These are phyloP conservation scores for Amblyornis subalaris DNA, from an alignment of 2,113 vertebrate species.

Conservation along the genomic window DNA sequence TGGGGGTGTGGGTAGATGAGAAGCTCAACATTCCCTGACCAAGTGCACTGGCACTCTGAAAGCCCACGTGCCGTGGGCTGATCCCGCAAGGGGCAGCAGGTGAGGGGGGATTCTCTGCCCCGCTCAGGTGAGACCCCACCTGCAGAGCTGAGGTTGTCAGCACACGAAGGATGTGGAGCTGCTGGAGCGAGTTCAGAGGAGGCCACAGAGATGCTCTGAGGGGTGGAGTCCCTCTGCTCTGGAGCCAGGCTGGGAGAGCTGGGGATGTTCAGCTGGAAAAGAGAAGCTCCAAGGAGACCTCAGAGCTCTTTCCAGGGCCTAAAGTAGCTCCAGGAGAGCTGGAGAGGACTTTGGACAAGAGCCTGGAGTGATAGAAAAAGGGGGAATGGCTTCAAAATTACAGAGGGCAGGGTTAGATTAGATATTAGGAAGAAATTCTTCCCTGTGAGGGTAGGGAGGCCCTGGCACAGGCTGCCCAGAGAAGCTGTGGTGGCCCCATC, in stretches of 20 bases:
- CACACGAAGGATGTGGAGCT: not conserved
- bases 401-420: not conserved
- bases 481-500: not conserved
- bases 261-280: not conserved
- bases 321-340: not conserved
- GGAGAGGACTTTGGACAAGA: not conserved
- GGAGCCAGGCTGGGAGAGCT: not conserved
- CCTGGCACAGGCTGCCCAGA: not conserved
- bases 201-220: not conserved
- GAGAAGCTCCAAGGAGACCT: not conserved
- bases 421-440: not conserved
- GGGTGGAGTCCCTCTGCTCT: not conserved
- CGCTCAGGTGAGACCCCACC: not conserved
- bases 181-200: not conserved
- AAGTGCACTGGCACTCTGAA: not conserved
- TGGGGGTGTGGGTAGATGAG: not conserved
- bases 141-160: not conserved
- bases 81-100: not conserved
- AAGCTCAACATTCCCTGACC: not conserved
- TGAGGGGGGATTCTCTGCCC: not conserved
- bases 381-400: not conserved
- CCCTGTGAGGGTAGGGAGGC: rapidly evolving
- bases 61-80: not conserved
- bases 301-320: not conserved
- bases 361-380: not conserved